Conservation (phyloP, 1,140 invertebrate genomes). For the Cyrtorhinus lividipennis region DNA sequence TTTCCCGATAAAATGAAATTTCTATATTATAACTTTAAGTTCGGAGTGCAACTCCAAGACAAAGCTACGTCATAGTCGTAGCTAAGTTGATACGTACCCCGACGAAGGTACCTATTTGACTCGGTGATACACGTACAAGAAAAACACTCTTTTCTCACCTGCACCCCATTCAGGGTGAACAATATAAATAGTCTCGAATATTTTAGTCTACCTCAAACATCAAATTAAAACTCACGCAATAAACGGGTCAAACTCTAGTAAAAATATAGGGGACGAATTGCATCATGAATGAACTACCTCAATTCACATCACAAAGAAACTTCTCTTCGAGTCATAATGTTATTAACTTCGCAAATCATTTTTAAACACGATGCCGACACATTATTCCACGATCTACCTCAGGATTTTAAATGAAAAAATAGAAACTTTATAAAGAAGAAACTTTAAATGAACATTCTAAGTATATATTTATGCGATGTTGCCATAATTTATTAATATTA, state of each 20-base stretch:
- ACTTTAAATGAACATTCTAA: not conserved
- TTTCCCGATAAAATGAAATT: too few species aligned
- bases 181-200: not conserved
- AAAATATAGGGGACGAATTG: not conserved
- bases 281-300: conserved; percentile 16
- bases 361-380: conserved; percentile 11
- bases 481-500: conserved; percentile 17
- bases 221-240: conserved; percentile 11
- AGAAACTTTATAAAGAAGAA: conserved; percentile 1
- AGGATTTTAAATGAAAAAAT: conserved; percentile 12
- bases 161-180: too few species aligned
- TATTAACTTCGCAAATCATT: not conserved
- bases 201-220: conserved; percentile 3
- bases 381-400: conserved; percentile 20
- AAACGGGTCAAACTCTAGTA: conserved; percentile 16
- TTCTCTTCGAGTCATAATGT: not conserved
- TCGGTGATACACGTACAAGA: too few species aligned
- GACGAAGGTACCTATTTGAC: too few species aligned
- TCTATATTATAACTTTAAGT: too few species aligned
- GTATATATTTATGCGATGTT: conserved; percentile 9
- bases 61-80: too few species aligned
- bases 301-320: conserved; percentile 7
- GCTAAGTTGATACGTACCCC: too few species aligned
- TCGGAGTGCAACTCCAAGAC: too few species aligned
- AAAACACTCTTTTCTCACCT: too few species aligned